Evolutionary conservation across 2,113 vertebrate genomes (phyloP), one percentile per base, ranked within the genome.

Genomic region (Dromas ardeola): DNA sequence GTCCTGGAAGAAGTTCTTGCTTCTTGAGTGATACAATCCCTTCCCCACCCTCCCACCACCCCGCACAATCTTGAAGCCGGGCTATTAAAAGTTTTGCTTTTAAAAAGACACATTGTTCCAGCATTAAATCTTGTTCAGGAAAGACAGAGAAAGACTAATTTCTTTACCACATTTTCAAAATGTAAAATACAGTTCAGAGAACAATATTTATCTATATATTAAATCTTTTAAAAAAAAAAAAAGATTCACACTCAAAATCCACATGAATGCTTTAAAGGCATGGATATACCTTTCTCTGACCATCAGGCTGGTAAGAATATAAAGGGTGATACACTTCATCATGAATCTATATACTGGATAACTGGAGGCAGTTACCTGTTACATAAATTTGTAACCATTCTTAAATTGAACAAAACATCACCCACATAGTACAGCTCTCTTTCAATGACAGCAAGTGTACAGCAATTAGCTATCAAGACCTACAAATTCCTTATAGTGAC

Each of bases 21-120:
- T 88, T 86, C 66, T 55, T 52, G 32, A 96, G 16, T 38, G 66
- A 86, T 29, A 77, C 7, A 81, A 80, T 59, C n/a, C 42, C 17
- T 49, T 72, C 36, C n/a, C n/a, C 2, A 0, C 15, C 42, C 42
- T 29, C 45, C 30, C 18, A 15, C 30, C 0, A 0, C 17, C 25
- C 67, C 10, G 13, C 45, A 70, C 9, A 49, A 25, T n/a, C 56
- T 70, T 81, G 27, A 83, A 65, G 36, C 16, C 52, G 14, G 21
- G 45, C 38, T 63, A 47, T 47, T 30, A 30, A 1, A 86, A 74
- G 29, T 47, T 58, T 38, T 66, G 14, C 32, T 82, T 72, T 72
- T 36, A 36, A 63, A 87, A 62, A 85, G 13, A 79, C 38, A 42
- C 13, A 23, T n/a, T 0, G 0, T 56, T 85, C 52, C 81, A 77